Evolutionary conservation across 2,113 vertebrate genomes (phyloP).

Genomic region (Eptesicus fuscus): DNA sequence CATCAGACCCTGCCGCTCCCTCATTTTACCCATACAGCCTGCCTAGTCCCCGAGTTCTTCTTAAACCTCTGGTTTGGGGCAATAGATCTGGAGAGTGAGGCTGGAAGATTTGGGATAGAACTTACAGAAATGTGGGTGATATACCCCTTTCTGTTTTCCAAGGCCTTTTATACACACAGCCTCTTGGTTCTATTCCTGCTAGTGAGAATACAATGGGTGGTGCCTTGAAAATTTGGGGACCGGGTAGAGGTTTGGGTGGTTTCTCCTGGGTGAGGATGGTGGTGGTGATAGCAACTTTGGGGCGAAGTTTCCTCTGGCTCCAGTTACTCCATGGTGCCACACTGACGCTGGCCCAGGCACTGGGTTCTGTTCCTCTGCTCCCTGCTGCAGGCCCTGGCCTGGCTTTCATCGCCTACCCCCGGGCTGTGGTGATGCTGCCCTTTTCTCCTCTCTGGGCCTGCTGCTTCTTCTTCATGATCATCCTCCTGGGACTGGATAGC

Average conservation of each 20-base stretch:
- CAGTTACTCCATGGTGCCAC: neutral
- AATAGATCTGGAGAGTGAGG: neutral
- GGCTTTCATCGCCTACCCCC: conserved; percentile 97
- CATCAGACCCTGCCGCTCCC: neutral
- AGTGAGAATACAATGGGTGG: neutral
- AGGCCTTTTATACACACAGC: neutral
- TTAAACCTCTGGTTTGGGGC: neutral
- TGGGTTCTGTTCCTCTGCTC: conserved; percentile 1
- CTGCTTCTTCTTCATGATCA: conserved; percentile 95
- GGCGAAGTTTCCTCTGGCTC: neutral
- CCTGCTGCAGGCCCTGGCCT: conserved; percentile 90
- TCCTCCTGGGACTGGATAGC: conserved; percentile 94
- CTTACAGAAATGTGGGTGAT: neutral
- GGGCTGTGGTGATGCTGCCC: conserved; percentile 97
- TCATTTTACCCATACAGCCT: neutral
- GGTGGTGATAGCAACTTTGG: neutral
- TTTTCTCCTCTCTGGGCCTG: conserved; percentile 96
- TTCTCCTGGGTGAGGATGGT: neutral
- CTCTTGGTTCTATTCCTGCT: neutral
- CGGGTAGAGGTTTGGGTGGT: neutral
- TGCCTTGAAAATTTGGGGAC: neutral
- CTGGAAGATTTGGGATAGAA: neutral
- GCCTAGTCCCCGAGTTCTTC: neutral
- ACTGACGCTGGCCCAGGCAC: neutral
- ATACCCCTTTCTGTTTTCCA: neutral